Evolutionary conservation across 1,140 invertebrate species (phyloP), one percentile per base, ranked within the genome.

Genomic region (Drosophila santomea): DNA sequence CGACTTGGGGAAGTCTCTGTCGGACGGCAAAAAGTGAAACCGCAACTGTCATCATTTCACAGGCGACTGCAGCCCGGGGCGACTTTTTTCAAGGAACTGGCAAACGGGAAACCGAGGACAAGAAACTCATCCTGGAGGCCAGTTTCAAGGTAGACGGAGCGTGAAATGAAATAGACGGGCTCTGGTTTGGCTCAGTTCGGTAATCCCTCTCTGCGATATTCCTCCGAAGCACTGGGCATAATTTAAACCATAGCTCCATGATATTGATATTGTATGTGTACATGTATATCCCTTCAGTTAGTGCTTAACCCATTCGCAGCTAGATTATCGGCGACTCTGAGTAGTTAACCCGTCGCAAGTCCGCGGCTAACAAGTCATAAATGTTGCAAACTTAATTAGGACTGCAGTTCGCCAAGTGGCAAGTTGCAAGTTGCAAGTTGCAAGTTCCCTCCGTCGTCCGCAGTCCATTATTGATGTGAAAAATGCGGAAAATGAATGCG

Each of bases 391-490:
- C 83, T 80, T 86, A 86, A 86, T 86, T 86, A 88, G 79, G 75
- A 61, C 43, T 73, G 61, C 80, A 73, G 52, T 47, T 32, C 25
- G 38, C 36, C 44, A 23, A 45, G 41, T 4, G 4, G 4, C 25
- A 25, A 25, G 25, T 25, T 25, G 25, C 25, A 4, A 25, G 25
- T 25, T 4, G 25, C 25, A 4, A 25, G 25, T 4, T 25, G 23
- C 23, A 3, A 25, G 23, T 25, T 12, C 10, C 47, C 7, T 7
- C 23, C 23, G 2, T 15, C 17, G 20, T 36, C 55, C 11, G 55
- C 83, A 88, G 76, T 88, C 86, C 78, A 88, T 88, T 88, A 88
- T 88, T 88, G 83, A 88, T 88, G 83, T 88, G 83, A 88, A 88
- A 80, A 88, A 89, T 88, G 83, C 83, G 83, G 83, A 88, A 88